A percentile compares a stretch with the other conserved stretches of the same genome.
phyloP scores from a whole-genome alignment of 2,113 vertebrate species.

The Leptocoma aspasia region DNA sequence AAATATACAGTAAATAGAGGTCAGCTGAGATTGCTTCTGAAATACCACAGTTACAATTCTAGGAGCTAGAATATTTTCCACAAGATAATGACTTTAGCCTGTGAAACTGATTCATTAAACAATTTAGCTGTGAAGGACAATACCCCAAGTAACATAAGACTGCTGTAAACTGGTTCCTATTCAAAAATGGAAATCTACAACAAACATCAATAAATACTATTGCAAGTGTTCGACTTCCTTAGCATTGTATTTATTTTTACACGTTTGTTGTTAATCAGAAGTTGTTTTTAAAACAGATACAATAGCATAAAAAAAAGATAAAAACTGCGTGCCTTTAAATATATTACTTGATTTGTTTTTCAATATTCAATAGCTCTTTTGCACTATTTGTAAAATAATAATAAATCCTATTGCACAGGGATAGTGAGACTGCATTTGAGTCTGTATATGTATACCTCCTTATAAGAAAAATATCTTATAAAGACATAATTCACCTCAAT shows the following conservation, averaged over 20 bases:
- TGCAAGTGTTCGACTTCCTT: not conserved
- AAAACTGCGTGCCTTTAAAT: not conserved
- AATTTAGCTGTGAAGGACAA: not conserved
- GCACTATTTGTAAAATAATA: not conserved
- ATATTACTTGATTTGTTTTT: not conserved
- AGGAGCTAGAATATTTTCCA: not conserved
- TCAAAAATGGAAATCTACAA: not conserved
- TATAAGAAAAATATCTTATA: not conserved
- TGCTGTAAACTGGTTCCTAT: not conserved
- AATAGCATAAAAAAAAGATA: not conserved
- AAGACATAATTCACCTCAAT: not conserved
- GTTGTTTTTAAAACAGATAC: not conserved
- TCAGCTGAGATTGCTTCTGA: not conserved
- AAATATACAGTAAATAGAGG: not conserved
- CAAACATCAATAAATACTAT: not conserved
- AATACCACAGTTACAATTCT: not conserved
- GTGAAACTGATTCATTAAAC: not conserved
- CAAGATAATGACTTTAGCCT: not conserved
- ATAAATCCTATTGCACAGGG: not conserved
- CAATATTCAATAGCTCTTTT: not conserved
- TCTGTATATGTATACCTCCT: not conserved
- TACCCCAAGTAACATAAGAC: not conserved
- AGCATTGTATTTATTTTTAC: not conserved
- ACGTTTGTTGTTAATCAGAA: not conserved
- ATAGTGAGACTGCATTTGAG: not conserved